phyloP scores from a whole-genome alignment of 2,888 invertebrate species.

The Acrobasis suavella region DNA sequence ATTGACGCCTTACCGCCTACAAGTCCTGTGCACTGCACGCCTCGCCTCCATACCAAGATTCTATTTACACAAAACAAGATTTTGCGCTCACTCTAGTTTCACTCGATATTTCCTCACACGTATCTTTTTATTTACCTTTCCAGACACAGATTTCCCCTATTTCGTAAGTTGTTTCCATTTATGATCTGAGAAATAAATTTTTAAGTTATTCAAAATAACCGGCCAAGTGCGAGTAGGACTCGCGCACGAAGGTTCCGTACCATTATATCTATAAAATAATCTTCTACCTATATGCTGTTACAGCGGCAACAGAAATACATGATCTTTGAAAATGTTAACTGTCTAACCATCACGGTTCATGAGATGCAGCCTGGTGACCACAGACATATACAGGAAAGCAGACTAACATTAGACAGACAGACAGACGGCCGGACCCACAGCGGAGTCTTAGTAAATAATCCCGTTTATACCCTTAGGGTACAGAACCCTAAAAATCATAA shows the following conservation, averaged over 20 bases:
- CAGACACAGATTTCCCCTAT: constrained; percentile 10
- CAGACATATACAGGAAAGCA: too few species aligned
- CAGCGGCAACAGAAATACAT: too few species aligned
- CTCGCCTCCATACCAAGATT: constrained; percentile 32
- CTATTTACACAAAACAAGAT: constrained; percentile 41
- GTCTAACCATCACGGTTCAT: too few species aligned
- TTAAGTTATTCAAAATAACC: constrained; percentile 1
- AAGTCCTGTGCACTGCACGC: constrained; percentile 22
- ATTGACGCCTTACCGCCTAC: constrained; percentile 29
- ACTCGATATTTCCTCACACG: constrained; percentile 17
- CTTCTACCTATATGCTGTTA: neutral
- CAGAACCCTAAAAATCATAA: neutral
- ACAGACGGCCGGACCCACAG: too few species aligned
- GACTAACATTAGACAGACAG: too few species aligned
- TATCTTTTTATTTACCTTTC: constrained; percentile 17
- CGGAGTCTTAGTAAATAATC: too few species aligned
- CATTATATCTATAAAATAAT: constrained; percentile 5
- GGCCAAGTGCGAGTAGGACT: too few species aligned
- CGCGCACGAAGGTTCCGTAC: neutral
- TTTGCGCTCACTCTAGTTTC: constrained; percentile 21
- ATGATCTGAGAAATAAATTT: constrained; percentile 5
- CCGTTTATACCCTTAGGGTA: too few species aligned
- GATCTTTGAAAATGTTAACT: too few species aligned
- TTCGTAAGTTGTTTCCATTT: constrained; percentile 1
- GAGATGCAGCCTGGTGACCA: too few species aligned